phyloP scores from a whole-genome alignment of 1,140 invertebrate genomes.

The Lamellibrachia luymesi region DNA sequence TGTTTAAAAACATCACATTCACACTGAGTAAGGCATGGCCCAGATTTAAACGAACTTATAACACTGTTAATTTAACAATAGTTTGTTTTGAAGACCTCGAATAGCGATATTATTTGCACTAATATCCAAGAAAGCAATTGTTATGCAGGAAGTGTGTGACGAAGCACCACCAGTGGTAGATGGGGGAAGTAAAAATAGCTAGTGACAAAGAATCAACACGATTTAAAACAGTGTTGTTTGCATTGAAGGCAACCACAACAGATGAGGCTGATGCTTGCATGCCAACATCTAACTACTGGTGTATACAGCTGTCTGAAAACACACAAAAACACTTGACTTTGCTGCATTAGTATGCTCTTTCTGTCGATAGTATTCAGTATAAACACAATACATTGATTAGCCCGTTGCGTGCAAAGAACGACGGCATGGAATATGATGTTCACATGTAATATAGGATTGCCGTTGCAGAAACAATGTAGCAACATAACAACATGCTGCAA shows the following conservation, averaged over 20 bases:
- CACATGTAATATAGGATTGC: not conserved
- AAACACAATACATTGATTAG: not conserved
- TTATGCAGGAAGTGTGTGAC: not conserved
- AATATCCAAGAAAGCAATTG: not conserved
- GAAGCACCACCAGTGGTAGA: not conserved
- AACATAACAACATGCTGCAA: not conserved
- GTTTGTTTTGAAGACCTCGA: not conserved
- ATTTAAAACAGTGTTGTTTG: not conserved
- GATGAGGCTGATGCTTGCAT: not conserved
- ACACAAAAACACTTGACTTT: not conserved
- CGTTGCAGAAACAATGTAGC: not conserved
- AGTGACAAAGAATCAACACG: not conserved
- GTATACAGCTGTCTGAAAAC: not conserved
- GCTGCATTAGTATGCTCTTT: not conserved
- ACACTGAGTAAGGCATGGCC: no score
- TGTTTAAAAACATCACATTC: no score
- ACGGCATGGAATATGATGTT: not conserved
- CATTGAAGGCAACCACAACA: not conserved
- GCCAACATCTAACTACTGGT: not conserved
- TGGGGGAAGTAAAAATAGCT: not conserved
- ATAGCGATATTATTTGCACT: not conserved
- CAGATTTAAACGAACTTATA: not conserved
- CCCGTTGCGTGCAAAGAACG: not conserved
- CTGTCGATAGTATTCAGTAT: not conserved
- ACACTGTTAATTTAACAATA: not conserved